Conservation (phyloP, 2,888 invertebrate species). For the Hybos culiciformis region DNA sequence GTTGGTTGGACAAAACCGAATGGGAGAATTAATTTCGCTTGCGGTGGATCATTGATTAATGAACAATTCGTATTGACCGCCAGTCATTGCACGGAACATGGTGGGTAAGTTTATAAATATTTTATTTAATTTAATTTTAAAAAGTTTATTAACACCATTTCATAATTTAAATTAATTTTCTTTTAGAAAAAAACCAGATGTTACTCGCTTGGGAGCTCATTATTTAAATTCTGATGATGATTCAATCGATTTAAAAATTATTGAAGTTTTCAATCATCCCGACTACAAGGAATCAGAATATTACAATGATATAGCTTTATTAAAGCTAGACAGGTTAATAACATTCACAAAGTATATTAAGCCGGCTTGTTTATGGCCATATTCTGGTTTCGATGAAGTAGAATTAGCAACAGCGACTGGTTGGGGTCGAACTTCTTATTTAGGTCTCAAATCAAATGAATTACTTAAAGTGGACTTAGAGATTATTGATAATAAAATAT, state of each 20-base stretch:
- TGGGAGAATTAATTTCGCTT: constrained; percentile 26
- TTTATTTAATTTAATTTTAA: constrained; percentile 8
- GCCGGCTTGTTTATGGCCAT: constrained; percentile 33
- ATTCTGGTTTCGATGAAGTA: constrained; percentile 5
- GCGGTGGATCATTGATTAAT: constrained; percentile 37
- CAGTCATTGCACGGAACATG: constrained; percentile 39
- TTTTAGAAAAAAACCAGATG: constrained; percentile 37
- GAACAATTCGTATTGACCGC: constrained; percentile 42
- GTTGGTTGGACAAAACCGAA: constrained; percentile 29
- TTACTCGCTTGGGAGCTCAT: constrained; percentile 40
- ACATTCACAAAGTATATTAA: constrained; percentile 23
- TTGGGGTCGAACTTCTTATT: constrained; percentile 31
- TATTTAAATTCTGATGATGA: constrained; percentile 30
- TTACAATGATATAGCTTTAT: constrained; percentile 46
- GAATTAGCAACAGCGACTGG: constrained; percentile 30
- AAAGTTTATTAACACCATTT: neutral
- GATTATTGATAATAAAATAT: constrained; percentile 24
- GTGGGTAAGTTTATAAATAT: constrained; percentile 19
- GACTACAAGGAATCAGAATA: constrained; percentile 38
- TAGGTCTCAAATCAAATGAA: constrained; percentile 27
- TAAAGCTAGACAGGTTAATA: constrained; percentile 32
- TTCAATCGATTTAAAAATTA: constrained; percentile 35
- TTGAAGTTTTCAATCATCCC: constrained; percentile 37
- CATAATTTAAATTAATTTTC: constrained; percentile 5
- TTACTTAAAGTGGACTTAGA: constrained; percentile 33